Evolutionary conservation across 1,140 invertebrate species (phyloP), one percentile per base, ranked within the genome.

Genomic region (Drosophila novamexicana): DNA sequence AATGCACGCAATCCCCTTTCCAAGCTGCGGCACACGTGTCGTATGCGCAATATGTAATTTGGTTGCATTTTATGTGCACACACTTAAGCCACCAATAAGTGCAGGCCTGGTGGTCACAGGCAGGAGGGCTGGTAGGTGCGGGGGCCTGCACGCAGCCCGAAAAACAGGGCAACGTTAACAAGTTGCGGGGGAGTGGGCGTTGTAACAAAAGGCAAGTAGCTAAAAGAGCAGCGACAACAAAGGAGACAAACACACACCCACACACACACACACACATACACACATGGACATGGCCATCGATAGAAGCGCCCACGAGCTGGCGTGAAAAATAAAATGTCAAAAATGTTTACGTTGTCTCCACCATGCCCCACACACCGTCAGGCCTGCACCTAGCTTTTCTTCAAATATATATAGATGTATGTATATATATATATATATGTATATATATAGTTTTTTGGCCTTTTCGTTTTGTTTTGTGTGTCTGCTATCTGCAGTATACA

Each of bases 311-410:
- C 77, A 76, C 57, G 70, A 77, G 40, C 49, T 70, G 79, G 84
- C 69, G 79, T 82, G 83, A 83, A 86, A 86, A 86, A 79, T 79
- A 88, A 74, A 88, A 82, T 86, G 83, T 86, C 83, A 86, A 88
- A 86, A 88, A 76, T 86, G 83, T 88, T 86, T 88, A 83, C 83
- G 83, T 75, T 78, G 75, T 72, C 53, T 62, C 44, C 56, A 40
- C 16, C 36, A 32, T 14, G 14, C 50, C 18, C 22, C 32, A 36
- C 10, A 12, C 18, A 22, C n/a, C 32, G 7, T 7, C 12, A 0
- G 3, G 32, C 36, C 7, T 10, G 7, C 29, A 8, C 40, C 18
- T 10, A 10, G 22, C 29, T 22, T 10, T 16, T 9, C n/a, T 18
- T 29, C 44, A 45, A 59, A 45, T 53, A 29, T 29, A 29, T 29